phyloP scores from a whole-genome alignment of 2,888 invertebrate species.

The Ernsta delagoae region DNA sequence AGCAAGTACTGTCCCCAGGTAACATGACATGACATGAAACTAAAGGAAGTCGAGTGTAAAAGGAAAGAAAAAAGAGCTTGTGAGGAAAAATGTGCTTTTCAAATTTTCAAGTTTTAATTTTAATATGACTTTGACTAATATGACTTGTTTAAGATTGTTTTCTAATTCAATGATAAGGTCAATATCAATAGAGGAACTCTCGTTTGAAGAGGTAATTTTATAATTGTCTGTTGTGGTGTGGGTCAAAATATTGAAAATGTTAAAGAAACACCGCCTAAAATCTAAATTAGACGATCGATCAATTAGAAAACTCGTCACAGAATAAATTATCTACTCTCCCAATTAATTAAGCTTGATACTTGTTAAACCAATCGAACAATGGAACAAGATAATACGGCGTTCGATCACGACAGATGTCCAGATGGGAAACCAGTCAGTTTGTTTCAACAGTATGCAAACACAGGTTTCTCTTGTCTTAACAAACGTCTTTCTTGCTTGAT shows the following conservation, averaged over 20 bases:
- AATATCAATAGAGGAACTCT: too few relatives aligned
- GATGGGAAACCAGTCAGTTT: conserved; percentile 23
- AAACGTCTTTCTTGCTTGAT: conserved; percentile 39
- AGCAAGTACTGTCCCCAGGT: too few relatives aligned
- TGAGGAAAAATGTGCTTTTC: conserved; percentile 11
- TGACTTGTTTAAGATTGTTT: too few relatives aligned
- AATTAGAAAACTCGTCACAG: not conserved
- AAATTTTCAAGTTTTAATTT: not conserved
- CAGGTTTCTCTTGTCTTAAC: conserved; percentile 41
- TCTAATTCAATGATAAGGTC: too few relatives aligned
- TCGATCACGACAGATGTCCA: conserved; percentile 28
- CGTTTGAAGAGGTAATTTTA: too few relatives aligned
- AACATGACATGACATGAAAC: too few relatives aligned
- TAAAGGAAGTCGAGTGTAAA: too few relatives aligned
- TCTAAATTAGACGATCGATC: not conserved
- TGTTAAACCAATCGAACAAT: conserved; percentile 18
- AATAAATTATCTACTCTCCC: not conserved
- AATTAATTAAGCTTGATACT: conserved; percentile 17
- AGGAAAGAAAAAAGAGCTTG: too few relatives aligned
- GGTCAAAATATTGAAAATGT: too few relatives aligned
- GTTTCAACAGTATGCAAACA: conserved; percentile 34
- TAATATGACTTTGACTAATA: not conserved
- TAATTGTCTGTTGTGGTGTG: too few relatives aligned
- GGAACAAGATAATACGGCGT: conserved; percentile 14
- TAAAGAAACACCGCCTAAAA: too few relatives aligned